Conservation (phyloP, 2,113 vertebrate genomes). For the Corythornis vintsioides region DNA sequence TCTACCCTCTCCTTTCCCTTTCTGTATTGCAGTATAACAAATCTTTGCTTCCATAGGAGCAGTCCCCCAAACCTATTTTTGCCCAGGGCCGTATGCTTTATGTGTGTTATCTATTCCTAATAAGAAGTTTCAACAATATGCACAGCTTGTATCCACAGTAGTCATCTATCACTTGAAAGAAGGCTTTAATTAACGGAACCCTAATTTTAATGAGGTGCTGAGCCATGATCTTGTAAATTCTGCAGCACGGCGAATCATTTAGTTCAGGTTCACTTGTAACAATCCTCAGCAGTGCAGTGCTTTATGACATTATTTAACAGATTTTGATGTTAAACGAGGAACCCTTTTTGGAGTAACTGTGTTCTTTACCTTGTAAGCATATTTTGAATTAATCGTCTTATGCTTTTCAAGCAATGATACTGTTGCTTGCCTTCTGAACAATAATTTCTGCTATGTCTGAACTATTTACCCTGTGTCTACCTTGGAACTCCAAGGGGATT, state of each 20-base stretch:
- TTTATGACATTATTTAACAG: conserved; percentile 4
- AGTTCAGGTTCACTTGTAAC: conserved; percentile 43
- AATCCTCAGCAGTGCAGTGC: not conserved
- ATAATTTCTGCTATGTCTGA: not conserved
- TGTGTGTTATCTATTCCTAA: not conserved
- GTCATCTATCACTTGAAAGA: conserved; percentile 28
- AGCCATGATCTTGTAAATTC: conserved; percentile 36
- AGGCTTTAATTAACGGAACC: conserved; percentile 42
- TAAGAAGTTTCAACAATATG: not conserved
- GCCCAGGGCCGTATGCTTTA: not conserved
- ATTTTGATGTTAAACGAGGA: conserved; percentile 26
- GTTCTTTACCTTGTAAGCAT: not conserved
- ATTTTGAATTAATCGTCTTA: not conserved
- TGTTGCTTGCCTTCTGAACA: not conserved
- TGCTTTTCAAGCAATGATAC: not conserved
- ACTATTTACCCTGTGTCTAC: not conserved
- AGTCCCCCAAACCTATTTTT: not conserved
- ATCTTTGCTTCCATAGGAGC: not conserved
- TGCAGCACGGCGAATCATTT: conserved; percentile 5
- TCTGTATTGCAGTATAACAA: not conserved
- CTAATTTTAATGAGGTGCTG: conserved; percentile 43
- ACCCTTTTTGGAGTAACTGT: not conserved
- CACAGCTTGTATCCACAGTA: not conserved
- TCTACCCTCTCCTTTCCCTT: not conserved
- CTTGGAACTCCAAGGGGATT: not conserved